Percentiles rank a stretch among this genome's conserved stretches.
Evolutionary conservation across 1,140 invertebrate species (phyloP).

Genomic region (Chrysoperla carnea): DNA sequence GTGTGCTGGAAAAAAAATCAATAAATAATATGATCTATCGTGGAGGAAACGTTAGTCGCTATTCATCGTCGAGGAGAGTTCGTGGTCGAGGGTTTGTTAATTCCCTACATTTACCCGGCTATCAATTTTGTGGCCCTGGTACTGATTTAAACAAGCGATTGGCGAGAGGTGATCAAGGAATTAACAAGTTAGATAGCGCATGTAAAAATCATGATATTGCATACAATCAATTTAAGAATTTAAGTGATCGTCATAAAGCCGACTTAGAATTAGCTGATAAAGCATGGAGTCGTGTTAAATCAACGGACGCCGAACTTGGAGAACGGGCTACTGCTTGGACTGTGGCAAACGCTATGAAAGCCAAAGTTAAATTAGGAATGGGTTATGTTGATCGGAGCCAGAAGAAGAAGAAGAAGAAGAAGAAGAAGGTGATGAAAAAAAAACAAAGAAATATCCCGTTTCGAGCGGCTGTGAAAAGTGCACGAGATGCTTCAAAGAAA

Average conservation of each 20-base stretch:
- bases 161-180: constrained; percentile 19
- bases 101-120: constrained; percentile 23
- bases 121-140: constrained; percentile 26
- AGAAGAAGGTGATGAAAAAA: too few relatives aligned
- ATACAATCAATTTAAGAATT: constrained; percentile 20
- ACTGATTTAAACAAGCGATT: constrained; percentile 24
- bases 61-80: too few relatives aligned
- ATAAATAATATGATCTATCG: too few relatives aligned
- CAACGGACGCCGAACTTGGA: too few relatives aligned
- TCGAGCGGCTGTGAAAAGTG: background rate
- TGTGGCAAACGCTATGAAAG: constrained; percentile 16
- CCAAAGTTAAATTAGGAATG: constrained; percentile 16
- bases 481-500: background rate
- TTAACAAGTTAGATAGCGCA: constrained; percentile 24
- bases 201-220: constrained; percentile 27
- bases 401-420: too few relatives aligned
- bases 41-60: background rate
- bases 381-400: constrained; percentile 1
- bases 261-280: too few relatives aligned
- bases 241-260: constrained; percentile 18
- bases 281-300: too few relatives aligned
- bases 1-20: background rate
- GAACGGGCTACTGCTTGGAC: constrained; percentile 15
- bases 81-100: constrained; percentile 12
- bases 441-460: too few relatives aligned